Conservation (phyloP, 2,888 invertebrate genomes). For the Plagodis pulveraria region DNA sequence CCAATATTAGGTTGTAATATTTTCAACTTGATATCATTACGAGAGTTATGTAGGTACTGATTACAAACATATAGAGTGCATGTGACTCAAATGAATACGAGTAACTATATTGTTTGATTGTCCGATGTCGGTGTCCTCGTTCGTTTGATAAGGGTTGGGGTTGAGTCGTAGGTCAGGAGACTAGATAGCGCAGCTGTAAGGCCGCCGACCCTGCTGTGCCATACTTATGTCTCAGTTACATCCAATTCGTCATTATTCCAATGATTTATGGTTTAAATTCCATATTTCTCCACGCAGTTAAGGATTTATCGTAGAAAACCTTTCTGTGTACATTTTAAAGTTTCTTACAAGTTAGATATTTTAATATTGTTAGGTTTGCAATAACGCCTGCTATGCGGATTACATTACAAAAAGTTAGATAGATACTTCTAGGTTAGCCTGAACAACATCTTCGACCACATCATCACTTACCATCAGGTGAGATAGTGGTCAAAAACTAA, state of each 20-base stretch:
- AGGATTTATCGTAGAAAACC: too few species aligned
- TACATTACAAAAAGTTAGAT: too few species aligned
- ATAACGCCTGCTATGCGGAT: too few species aligned
- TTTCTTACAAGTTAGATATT: background rate
- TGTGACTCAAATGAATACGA: conserved; percentile 42
- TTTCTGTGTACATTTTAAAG: too few species aligned
- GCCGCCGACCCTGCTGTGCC: conserved; percentile 60
- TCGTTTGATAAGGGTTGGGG: conserved; percentile 75
- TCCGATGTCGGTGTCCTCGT: conserved; percentile 69
- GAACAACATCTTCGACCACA: too few species aligned
- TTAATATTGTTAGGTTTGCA: too few species aligned
- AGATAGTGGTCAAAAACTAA: too few species aligned
- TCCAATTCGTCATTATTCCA: conserved; percentile 13
- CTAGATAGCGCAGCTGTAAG: conserved; percentile 74
- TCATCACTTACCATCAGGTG: too few species aligned
- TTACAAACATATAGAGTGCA: background rate
- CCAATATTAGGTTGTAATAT: too few species aligned
- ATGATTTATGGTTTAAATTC: conserved; percentile 36
- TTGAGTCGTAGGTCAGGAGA: conserved; percentile 71
- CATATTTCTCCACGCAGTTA: background rate
- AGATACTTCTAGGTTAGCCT: too few species aligned
- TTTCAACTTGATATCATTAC: too few species aligned
- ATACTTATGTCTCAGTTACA: conserved; percentile 6
- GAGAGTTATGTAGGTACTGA: too few species aligned
- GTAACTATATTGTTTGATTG: conserved; percentile 41